These are phyloP conservation scores for Ascaphus truei DNA, from an alignment of 2,113 vertebrate genomes.

Conservation along the genomic window DNA sequence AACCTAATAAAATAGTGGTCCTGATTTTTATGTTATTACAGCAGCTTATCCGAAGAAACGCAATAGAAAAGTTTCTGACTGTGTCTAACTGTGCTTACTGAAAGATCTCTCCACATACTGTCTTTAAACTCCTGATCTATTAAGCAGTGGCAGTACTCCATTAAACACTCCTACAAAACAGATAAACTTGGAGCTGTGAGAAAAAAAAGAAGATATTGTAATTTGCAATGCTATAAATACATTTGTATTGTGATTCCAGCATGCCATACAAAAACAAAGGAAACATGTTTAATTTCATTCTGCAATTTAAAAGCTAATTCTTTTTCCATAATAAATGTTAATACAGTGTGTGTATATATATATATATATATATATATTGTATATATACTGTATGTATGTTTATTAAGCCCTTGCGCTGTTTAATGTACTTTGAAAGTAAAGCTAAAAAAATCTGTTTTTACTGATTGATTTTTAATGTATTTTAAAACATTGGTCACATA, in stretches of 20 bases:
- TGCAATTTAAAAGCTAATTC: too few relatives aligned
- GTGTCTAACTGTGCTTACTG: background rate
- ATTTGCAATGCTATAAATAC: too few relatives aligned
- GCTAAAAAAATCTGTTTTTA: background rate
- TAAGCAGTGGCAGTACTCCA: background rate
- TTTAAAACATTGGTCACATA: background rate
- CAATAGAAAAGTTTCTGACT: too few relatives aligned
- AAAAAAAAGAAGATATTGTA: too few relatives aligned
- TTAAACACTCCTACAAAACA: background rate
- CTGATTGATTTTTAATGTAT: background rate
- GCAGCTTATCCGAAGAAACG: too few relatives aligned
- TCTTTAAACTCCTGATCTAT: background rate
- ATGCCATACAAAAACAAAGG: too few relatives aligned
- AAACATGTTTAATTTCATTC: too few relatives aligned
- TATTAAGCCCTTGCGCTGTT: background rate
- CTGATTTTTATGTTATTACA: too few relatives aligned
- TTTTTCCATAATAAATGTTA: too few relatives aligned
- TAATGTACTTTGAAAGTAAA: background rate
- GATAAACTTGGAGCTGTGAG: background rate
- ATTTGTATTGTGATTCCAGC: too few relatives aligned
- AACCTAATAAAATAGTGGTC: too few relatives aligned
- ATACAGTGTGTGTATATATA: too few relatives aligned
- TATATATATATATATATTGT: background rate
- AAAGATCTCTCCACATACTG: background rate
- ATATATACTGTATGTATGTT: background rate